Conservation (phyloP, 2,113 vertebrate genomes). For the Alethe castanea region DNA sequence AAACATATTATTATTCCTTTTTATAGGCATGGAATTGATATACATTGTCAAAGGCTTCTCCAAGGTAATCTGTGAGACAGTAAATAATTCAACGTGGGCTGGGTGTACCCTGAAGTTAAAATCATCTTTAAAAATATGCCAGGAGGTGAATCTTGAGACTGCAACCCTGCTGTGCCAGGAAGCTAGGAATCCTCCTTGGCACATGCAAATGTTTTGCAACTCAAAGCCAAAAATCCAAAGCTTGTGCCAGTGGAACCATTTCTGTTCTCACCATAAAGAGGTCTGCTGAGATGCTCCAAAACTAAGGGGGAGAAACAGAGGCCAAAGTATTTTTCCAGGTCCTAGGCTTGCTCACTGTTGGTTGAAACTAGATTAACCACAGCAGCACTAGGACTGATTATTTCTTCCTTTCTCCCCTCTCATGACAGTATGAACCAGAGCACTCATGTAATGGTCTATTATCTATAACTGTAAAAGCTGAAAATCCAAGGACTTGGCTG, state of each 20-base stretch:
- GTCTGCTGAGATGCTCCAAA: not conserved
- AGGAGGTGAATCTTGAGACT: not conserved
- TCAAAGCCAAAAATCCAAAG: not conserved
- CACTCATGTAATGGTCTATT: not conserved
- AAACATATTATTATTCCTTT: not conserved
- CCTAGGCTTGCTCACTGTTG: not conserved
- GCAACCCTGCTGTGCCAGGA: not conserved
- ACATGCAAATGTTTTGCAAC: not conserved
- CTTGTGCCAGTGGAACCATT: not conserved
- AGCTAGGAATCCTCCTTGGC: not conserved
- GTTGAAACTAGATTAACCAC: not conserved
- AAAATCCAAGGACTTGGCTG: fast-evolving
- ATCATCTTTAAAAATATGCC: not conserved
- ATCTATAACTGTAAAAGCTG: not conserved
- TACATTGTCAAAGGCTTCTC: not conserved
- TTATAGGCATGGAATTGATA: not conserved
- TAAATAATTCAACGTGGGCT: not conserved
- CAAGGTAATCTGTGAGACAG: not conserved
- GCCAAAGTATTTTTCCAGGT: not conserved
- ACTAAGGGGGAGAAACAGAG: not conserved
- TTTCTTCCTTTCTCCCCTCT: not conserved
- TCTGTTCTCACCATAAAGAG: not conserved
- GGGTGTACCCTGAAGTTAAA: not conserved
- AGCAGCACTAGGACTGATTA: not conserved
- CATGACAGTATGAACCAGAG: not conserved